Evolutionary conservation across 2,888 invertebrate genomes (phyloP).

Genomic region (Emmelina monodactyla): DNA sequence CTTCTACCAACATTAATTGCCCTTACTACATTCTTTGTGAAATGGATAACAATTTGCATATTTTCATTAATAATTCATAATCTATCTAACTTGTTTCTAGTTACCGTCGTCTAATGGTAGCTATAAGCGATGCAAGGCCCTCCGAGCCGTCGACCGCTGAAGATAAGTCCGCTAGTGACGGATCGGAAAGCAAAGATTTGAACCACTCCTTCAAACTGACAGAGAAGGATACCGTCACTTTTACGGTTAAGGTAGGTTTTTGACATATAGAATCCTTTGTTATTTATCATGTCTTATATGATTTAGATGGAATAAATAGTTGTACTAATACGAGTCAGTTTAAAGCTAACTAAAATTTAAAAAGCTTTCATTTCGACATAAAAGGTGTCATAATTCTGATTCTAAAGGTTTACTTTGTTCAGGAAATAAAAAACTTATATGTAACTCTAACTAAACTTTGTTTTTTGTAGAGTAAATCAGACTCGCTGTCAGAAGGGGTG

Average conservation of each 20-base stretch:
- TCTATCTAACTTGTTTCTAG: too few species aligned
- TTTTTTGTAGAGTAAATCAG: too few species aligned
- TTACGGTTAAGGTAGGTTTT: slow-evolving; percentile 36
- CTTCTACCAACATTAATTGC: too few species aligned
- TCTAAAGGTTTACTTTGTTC: too few species aligned
- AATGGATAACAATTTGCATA: too few species aligned
- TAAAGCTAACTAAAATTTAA: too few species aligned
- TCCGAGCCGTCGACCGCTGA: slow-evolving; percentile 33
- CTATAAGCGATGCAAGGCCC: slow-evolving; percentile 45
- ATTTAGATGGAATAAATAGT: too few species aligned
- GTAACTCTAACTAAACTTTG: not conserved
- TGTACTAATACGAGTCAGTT: too few species aligned
- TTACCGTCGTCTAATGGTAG: slow-evolving; percentile 58
- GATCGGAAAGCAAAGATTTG: slow-evolving; percentile 32
- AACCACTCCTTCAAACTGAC: slow-evolving; percentile 26
- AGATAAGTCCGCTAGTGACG: slow-evolving; percentile 29
- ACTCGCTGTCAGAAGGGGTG: not conserved
- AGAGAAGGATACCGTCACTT: slow-evolving; percentile 47
- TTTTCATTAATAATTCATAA: too few species aligned
- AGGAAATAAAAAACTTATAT: not conserved
- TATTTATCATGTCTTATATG: not conserved
- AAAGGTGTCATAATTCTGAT: too few species aligned
- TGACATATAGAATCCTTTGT: not conserved
- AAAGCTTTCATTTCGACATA: too few species aligned
- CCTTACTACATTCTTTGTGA: too few species aligned